Base-by-base conservation (phyloP, 1,140 invertebrate species). In the Hylyphantes graminicola region DNA sequence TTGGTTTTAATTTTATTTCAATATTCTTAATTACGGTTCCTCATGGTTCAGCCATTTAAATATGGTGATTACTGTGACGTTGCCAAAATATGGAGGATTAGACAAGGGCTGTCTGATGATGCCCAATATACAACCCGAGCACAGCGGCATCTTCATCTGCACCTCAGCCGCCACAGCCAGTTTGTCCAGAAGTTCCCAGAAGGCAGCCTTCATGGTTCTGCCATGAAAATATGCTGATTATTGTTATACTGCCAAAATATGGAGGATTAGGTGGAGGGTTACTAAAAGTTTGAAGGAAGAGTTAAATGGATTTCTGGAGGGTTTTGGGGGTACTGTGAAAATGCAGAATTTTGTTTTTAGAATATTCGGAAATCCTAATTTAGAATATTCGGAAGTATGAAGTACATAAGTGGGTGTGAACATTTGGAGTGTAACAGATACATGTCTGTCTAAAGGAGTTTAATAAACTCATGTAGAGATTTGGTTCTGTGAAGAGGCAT, bases 81-180 rank as follows among this genome's bases (percentile, higher is more conserved):
- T 64, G 75, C 67, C 48, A 85, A 79, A 74, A 17, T 85, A 55
- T 85, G n/a, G n/a, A n/a, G n/a, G n/a, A n/a, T n/a, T n/a, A n/a
- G n/a, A n/a, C n/a, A n/a, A n/a, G n/a, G n/a, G n/a, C n/a, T n/a
- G 96, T 65, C 89, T 97, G 55, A 95, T 96, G 91, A 96, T 97
- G 88, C 94, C 93, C 4, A 94, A 95, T 87, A 95, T 97, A 83
- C 93, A 94, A 92, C 80, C 94, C 0, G 92, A 93, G 54, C 93
- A 97, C 86, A 90, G 92, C 50, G 96, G 96, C 55, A 91, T 91
- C 0, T 97, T 97, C 89, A 92, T 95, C 70, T 97, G 96, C 89
- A 93, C 95, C 89, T 94, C 93, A 87, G 90, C 93, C 15, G 83
- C 90, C n/a, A 92, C 92, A 19, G 93, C 93, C 87, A 82, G 90